A percentile compares a stretch with the other conserved stretches of the same genome.
Conservation (phyloP, 2,113 vertebrate genomes). For the Platanista minor region DNA sequence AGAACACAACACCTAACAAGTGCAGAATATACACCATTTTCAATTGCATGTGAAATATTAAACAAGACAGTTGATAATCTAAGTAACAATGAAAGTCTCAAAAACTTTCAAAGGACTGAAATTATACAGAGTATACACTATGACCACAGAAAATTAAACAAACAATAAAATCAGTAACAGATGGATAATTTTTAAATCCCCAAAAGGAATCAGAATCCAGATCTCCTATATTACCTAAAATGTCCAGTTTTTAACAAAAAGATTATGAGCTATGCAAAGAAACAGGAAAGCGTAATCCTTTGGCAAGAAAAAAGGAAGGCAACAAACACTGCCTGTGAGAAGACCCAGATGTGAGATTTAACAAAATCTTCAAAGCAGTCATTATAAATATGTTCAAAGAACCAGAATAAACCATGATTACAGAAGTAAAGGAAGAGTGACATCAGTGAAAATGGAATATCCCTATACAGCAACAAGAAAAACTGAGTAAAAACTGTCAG, state of each 20-base stretch:
- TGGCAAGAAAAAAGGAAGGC: neutral
- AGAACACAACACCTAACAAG: neutral
- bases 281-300: neutral
- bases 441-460: neutral
- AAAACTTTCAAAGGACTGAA: neutral
- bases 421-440: neutral
- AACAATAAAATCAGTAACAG: neutral
- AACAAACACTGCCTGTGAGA: neutral
- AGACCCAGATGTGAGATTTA: neutral
- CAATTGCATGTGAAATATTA: neutral
- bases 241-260: neutral
- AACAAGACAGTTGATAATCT: neutral
- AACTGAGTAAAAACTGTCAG: neutral
- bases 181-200: neutral
- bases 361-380: neutral
- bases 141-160: neutral
- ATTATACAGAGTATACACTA: neutral
- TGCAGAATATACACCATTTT: neutral
- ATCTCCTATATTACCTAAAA: neutral
- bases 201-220: neutral
- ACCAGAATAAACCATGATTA: neutral
- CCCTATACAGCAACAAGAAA: neutral
- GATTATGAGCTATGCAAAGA: neutral
- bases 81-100: neutral
- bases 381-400: neutral